Evolutionary conservation across 2,888 invertebrate species (phyloP).

Genomic region (Autographa gamma): DNA sequence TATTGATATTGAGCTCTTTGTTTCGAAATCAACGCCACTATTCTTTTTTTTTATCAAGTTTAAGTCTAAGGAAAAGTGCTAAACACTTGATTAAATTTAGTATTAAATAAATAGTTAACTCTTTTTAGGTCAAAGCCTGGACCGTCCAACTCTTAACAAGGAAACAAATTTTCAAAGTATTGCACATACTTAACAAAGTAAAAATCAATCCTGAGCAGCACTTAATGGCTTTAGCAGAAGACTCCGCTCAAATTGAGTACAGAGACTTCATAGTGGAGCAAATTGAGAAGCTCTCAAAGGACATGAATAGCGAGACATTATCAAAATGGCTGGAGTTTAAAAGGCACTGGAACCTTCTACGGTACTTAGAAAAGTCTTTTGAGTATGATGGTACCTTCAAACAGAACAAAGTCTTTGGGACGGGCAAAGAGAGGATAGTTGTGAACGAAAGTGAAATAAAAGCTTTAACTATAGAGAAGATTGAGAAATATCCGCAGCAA

Average conservation of each 20-base stretch:
- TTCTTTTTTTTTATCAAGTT: no score
- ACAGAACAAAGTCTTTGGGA: slow-evolving; percentile 86
- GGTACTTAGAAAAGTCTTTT: slow-evolving; percentile 84
- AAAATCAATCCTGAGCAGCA: slow-evolving; percentile 89
- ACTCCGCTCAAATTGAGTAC: slow-evolving; percentile 88
- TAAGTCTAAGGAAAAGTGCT: no score
- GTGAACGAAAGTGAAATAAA: slow-evolving; percentile 86
- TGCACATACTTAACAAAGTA: slow-evolving; percentile 90
- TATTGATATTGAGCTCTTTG: neutral
- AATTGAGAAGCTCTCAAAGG: slow-evolving; percentile 86
- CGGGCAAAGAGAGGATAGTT: slow-evolving; percentile 77
- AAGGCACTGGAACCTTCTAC: slow-evolving; percentile 82
- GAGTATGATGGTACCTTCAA: slow-evolving; percentile 84
- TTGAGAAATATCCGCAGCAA: slow-evolving; percentile 79
- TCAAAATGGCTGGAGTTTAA: slow-evolving; percentile 78
- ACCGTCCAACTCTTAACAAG: slow-evolving; percentile 89
- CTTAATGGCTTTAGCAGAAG: slow-evolving; percentile 88
- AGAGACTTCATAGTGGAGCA: slow-evolving; percentile 91
- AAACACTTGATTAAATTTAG: no score
- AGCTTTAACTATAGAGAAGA: slow-evolving; percentile 83
- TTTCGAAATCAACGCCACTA: neutral
- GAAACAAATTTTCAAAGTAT: slow-evolving; percentile 90
- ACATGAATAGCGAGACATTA: slow-evolving; percentile 73
- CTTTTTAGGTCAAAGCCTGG: slow-evolving; percentile 90
- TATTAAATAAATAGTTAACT: slow-evolving; percentile 10